Evolutionary conservation across 2,113 vertebrate species (phyloP), one percentile per base, ranked within the genome.

Genomic region (Dissostichus mawsoni): DNA sequence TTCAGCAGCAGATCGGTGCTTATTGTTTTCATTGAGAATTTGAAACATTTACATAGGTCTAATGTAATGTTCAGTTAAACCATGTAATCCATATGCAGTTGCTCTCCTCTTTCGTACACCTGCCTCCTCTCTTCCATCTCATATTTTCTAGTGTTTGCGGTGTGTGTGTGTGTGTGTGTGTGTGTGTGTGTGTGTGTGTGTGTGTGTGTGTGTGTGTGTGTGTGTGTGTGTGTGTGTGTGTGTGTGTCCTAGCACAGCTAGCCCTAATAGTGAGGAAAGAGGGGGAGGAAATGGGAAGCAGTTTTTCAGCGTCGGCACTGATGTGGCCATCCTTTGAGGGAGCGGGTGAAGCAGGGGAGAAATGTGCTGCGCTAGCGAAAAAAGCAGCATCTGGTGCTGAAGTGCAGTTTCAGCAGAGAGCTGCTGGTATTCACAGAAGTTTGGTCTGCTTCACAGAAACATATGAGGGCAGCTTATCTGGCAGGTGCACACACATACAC

Each of bases 321-420:
- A 92, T 89, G 90, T 88, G 90, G 78, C 86, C 89, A 72, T 90
- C 89, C 87, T 88, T 66, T 74, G 85, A 86, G 82, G 84, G 79
- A 88, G 86, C 48, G 53, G 59, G 82, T 64, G 73, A 56, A 73
- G 72, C 56, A 68, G 77, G 73, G 82, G 71, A 86, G 89, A 84
- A 89, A 87, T 91, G 68, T 94, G 93, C 94, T 87, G 89, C 62
- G 85, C 87, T 89, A 92, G 95, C 92, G 75, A 82, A 90, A 29
- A 91, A 85, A 83, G 55, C 74, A 79, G 89, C 87, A 84, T 90
- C 84, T 90, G 88, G 76, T n/a, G 68, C 83, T 82, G 88, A 94
- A 94, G 87, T 93, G 93, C 93, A 89, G 92, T 76, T 92, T 95
- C 94, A 94, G 93, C 94, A 95, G 87, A 83, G 93, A 91, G 81